Evolutionary conservation across 2,888 invertebrate species (phyloP).

Genomic region (Andricus curvator): DNA sequence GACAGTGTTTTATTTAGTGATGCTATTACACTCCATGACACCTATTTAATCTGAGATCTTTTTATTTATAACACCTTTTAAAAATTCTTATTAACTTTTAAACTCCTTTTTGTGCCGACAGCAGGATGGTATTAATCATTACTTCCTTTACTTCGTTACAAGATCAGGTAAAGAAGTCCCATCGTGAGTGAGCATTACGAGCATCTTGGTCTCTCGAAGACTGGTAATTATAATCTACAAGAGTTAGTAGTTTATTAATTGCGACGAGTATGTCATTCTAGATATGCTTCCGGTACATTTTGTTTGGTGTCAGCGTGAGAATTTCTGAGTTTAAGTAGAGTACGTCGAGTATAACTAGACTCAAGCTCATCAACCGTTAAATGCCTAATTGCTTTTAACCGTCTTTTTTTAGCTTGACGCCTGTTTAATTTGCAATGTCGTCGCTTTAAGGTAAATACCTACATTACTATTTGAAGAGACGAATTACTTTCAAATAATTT

Average conservation of each 20-base stretch:
- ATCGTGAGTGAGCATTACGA: neutral
- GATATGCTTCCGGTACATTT: conserved; percentile 29
- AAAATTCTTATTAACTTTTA: neutral
- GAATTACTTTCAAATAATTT: neutral
- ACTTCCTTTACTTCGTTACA: neutral
- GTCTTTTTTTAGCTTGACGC: conserved; percentile 23
- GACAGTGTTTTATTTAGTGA: neutral
- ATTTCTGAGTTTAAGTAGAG: conserved; percentile 20
- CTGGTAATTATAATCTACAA: conserved; percentile 19
- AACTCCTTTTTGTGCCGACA: neutral
- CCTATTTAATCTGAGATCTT: neutral
- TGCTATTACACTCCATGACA: neutral
- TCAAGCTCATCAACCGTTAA: conserved; percentile 34
- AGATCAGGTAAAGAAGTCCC: neutral
- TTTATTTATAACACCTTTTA: neutral
- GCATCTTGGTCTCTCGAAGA: neutral
- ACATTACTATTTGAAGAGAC: neutral
- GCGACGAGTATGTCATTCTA: neutral
- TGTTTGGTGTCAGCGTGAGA: conserved; percentile 32
- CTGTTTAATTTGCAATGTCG: conserved; percentile 19
- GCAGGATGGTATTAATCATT: neutral
- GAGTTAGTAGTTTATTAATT: neutral
- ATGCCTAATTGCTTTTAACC: conserved; percentile 10
- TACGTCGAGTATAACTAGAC: conserved; percentile 23
- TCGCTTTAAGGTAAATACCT: conserved; percentile 20